Conservation (phyloP, 1,140 invertebrate genomes). For the Lepeophtheirus salmonis region DNA sequence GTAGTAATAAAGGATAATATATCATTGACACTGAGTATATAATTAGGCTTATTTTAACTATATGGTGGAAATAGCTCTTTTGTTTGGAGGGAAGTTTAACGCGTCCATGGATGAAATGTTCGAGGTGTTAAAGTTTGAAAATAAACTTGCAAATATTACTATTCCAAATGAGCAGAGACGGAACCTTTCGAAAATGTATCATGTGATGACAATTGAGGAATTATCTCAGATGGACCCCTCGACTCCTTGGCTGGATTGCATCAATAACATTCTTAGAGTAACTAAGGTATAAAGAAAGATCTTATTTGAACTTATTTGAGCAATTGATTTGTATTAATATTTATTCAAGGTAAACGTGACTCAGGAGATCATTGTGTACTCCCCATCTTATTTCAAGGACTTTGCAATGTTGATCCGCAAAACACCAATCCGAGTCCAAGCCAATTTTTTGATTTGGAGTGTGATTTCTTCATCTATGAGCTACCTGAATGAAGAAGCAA, state of each 20-base stretch:
- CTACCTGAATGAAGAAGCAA: neutral
- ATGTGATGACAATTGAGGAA: constrained; percentile 29
- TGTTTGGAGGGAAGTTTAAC: neutral
- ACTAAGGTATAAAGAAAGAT: constrained; percentile 15
- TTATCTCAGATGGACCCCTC: constrained; percentile 48
- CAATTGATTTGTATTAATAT: neutral
- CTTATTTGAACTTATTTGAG: neutral
- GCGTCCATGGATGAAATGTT: neutral
- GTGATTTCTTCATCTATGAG: neutral
- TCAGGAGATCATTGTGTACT: neutral
- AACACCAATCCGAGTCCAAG: neutral
- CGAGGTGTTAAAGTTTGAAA: neutral
- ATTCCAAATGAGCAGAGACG: neutral
- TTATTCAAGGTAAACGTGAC: neutral
- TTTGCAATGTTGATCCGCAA: neutral
- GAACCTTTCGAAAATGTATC: neutral
- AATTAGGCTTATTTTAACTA: neutral
- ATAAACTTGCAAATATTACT: neutral
- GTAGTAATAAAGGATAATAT: too few relatives aligned
- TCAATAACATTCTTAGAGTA: constrained; percentile 45
- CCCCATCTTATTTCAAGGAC: neutral
- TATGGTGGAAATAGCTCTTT: neutral
- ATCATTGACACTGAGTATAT: too few relatives aligned
- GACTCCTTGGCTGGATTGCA: constrained; percentile 58
- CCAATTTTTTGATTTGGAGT: neutral